Evolutionary conservation across 2,113 vertebrate genomes (phyloP).

Genomic region (Crypturellus undulatus): DNA sequence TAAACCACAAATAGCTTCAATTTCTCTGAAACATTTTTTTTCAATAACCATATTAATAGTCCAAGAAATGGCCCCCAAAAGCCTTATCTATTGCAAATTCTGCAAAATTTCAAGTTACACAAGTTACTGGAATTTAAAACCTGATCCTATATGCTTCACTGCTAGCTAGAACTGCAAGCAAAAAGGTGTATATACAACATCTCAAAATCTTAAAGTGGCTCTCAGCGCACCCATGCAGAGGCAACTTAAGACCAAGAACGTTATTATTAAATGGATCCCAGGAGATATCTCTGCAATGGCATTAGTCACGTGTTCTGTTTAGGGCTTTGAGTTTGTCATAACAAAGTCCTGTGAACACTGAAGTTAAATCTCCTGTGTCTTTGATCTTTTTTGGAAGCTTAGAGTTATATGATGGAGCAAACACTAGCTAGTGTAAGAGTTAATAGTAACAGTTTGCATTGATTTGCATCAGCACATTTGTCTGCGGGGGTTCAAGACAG

Average conservation of each 20-base stretch:
- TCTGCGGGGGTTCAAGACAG: neutral
- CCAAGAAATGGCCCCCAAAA: neutral
- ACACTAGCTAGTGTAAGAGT: neutral
- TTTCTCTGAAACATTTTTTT: neutral
- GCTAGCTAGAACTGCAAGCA: rapidly evolving
- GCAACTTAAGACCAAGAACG: neutral
- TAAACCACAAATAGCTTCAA: neutral
- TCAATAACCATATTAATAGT: neutral
- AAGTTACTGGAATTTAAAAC: neutral
- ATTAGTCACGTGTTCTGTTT: neutral
- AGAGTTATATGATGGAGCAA: neutral
- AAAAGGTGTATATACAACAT: neutral
- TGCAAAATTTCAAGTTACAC: neutral
- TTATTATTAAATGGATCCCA: neutral
- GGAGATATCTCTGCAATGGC: neutral
- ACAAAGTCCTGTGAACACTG: neutral
- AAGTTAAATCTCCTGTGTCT: neutral
- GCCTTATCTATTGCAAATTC: neutral
- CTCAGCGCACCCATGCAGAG: neutral
- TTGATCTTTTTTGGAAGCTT: neutral
- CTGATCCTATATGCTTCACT: neutral
- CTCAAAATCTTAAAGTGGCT: neutral
- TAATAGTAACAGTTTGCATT: neutral
- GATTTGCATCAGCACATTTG: neutral
- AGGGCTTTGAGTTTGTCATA: neutral